phyloP scores from a whole-genome alignment of 2,888 invertebrate species.

The Leucania comma region DNA sequence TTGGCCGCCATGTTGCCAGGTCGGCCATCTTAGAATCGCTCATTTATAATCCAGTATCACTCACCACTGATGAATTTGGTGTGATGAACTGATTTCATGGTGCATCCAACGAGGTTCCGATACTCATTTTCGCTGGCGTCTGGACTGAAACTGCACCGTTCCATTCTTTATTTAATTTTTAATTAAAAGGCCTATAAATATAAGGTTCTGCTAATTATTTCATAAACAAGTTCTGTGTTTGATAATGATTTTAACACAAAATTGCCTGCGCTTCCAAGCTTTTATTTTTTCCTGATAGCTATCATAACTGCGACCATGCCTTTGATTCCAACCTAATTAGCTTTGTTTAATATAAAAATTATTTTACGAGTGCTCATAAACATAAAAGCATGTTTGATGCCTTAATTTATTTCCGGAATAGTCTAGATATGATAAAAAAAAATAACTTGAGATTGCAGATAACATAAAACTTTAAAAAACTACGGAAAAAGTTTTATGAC shows the following conservation, averaged over 20 bases:
- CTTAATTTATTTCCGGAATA: constrained; percentile 46
- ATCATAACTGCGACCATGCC: neutral
- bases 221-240: neutral
- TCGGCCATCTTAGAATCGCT: constrained; percentile 68
- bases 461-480: constrained; percentile 11
- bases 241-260: constrained; percentile 4
- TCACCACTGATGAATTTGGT: constrained; percentile 38
- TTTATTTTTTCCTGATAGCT: neutral
- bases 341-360: constrained; percentile 31
- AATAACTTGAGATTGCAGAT: neutral
- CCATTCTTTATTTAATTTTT: neutral
- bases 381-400: constrained; percentile 27
- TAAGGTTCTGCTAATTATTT: neutral
- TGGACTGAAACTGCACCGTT: neutral
- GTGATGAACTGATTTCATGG: constrained; percentile 28
- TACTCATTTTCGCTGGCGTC: neutral
- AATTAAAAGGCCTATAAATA: neutral
- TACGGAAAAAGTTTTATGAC: neutral
- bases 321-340: constrained; percentile 27
- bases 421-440: constrained; percentile 1
- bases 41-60: constrained; percentile 65
- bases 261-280: neutral
- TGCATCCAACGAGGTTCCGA: constrained; percentile 5
- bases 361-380: constrained; percentile 54
- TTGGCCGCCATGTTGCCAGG: constrained; percentile 81